Base-by-base conservation (phyloP, 2,113 vertebrate genomes). In the Mandrillus leucophaeus region DNA sequence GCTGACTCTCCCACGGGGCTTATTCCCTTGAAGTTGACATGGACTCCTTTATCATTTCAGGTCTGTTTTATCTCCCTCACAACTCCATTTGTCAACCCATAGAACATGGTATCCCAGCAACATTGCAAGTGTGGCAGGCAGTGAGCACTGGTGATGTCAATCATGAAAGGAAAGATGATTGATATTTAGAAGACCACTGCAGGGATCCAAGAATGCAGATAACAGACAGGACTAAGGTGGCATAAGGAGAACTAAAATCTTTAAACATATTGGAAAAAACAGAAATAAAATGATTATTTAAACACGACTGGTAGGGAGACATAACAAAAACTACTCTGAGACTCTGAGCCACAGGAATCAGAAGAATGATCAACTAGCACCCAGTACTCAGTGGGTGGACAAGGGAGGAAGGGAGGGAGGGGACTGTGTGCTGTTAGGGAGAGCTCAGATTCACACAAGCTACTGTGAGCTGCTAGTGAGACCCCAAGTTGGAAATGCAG, bases 221-320 rank as follows among this genome's bases (percentile, higher is more conserved):
- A 22, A 87, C 0, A 25, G 66, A 70, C 17, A 57, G 45, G 73
- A 87, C n/a, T 32, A 32, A 32, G 43, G 27, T 23, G 43, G 64
- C 78, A 45, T 2, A 2, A 78, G 13, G 2, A 78, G 27, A 78
- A 73, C 50, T 48, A 30, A 55, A 61, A 73, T 18, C 59, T 57
- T 20, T 38, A 68, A 95, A 59, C 23, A 73, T 14, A 82, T 3
- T 68, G 23, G 78, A 59, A 82, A 95, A 61, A 78, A 72, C 50
- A 96, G 18, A 48, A 88, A 64, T 52, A 64, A 93, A 95, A 88
- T 57, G 43, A 40, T 59, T 73, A 32, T 25, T 94, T 86, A 80
- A 57, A 52, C 20, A 12, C 0, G 7, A n/a, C 10, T 40, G 55
- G 40, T 43, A 90, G 35, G n/a, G 22, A 73, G n/a, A 61, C 23